Evolutionary conservation across 2,797 vertebrate species (phyloP).

Genomic region (Cercopithecus hamlyni): DNA sequence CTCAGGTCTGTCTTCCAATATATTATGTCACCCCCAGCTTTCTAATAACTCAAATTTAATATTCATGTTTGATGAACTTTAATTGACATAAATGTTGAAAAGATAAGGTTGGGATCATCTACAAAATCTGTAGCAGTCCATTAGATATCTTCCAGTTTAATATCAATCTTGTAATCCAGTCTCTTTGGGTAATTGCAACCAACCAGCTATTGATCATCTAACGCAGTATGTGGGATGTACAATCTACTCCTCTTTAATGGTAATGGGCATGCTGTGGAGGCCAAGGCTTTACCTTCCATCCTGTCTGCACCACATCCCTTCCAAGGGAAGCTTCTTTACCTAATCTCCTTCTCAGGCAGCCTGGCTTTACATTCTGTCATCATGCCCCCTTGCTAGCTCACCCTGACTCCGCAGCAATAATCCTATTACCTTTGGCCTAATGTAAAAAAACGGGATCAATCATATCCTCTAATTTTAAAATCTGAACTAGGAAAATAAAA

Average conservation of each 20-base stretch:
- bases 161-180: background rate
- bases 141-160: background rate
- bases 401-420: background rate
- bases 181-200: background rate
- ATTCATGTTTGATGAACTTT: background rate
- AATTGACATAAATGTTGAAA: conserved; percentile 11
- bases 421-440: background rate
- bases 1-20: background rate
- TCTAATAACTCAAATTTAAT: conserved; percentile 29
- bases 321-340: background rate
- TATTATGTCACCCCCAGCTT: background rate
- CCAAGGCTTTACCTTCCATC: background rate
- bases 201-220: background rate
- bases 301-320: background rate
- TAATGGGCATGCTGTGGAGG: background rate
- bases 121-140: background rate
- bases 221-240: background rate
- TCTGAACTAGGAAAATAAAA: background rate
- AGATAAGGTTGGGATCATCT: background rate
- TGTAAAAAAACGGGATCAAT: background rate
- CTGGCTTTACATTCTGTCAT: background rate
- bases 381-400: background rate
- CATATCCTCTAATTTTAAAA: background rate
- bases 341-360: background rate
- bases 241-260: background rate